Evolutionary conservation across 2,888 invertebrate genomes (phyloP).

Genomic region (Phania funesta): DNA sequence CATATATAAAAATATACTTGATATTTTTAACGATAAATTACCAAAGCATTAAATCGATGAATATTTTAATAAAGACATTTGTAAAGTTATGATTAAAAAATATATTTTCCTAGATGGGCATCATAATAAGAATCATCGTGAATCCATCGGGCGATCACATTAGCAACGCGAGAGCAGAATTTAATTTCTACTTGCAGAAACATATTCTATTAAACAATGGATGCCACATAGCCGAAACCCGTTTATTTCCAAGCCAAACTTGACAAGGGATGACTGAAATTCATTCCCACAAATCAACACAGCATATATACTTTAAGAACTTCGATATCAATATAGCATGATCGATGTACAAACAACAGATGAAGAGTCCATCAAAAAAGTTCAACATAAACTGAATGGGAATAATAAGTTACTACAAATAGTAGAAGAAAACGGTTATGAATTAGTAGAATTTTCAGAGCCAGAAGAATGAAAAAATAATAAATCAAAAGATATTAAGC

Average conservation of each 20-base stretch:
- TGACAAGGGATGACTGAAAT: neutral
- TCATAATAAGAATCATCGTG: slow-evolving; percentile 1
- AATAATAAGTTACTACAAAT: too few relatives aligned
- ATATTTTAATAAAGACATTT: neutral
- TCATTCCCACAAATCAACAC: too few relatives aligned
- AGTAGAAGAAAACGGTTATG: too few relatives aligned
- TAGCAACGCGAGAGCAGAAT: neutral
- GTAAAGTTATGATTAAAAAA: neutral
- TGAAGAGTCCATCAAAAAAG: neutral
- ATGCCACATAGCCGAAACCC: too few relatives aligned
- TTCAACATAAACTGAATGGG: too few relatives aligned
- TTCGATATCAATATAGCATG: neutral
- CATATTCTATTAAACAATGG: neutral
- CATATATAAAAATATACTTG: neutral
- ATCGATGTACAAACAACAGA: too few relatives aligned
- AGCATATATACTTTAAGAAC: neutral
- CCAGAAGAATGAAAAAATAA: too few relatives aligned
- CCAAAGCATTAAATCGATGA: neutral
- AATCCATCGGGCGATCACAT: neutral
- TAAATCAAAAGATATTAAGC: too few relatives aligned
- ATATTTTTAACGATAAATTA: neutral
- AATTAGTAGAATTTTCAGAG: too few relatives aligned
- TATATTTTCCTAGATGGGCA: slow-evolving; percentile 4
- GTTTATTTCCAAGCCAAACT: too few relatives aligned
- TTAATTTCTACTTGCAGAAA: too few relatives aligned